Evolutionary conservation across 2,797 vertebrate genomes (phyloP), one percentile per base, ranked within the genome.

Genomic region (Poecilia velifera): DNA sequence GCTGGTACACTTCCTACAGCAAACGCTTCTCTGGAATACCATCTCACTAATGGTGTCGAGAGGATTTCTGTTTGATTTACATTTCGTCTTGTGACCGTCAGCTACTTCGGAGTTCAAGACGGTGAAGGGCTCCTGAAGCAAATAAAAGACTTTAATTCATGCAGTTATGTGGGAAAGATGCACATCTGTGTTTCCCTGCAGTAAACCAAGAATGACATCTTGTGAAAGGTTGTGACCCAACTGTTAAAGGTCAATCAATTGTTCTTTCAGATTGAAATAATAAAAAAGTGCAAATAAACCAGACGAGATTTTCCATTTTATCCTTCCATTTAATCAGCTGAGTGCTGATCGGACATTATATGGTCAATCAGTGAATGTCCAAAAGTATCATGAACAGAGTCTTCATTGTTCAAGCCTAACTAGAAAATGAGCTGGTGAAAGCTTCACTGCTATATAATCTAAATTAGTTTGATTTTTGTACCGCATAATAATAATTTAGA

Each of bases 281-380:
- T 12, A 22, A 20, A 51, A 72, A 53, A 78, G 39, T 16, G 28
- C 43, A 43, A 81, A 79, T 3, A 41, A 74, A 16, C 31, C 12
- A 13, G 76, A 74, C 36, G 49, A 55, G 43, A 53, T 77, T 81
- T 79, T 77, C 0, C 28, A 41, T 84, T 79, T 39, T 3, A 66
- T 51, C 49, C 49, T 51, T 51, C 49, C 25, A 51, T 14, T 36
- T 9, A 45, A 45, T 45, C 43, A 45, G 28, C 8, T 78, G 10
- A 31, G 36, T 34, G 41, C 46, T 71, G 73, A 51, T 74, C n/a
- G 18, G 71, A 41, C 41, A 41, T 66, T 71, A 55, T 14, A 14
- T 14, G n/a, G 25, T 22, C 16, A 14, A 31, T 74, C 13, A 51
- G 34, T 25, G 4, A 36, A 1, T 28, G 39, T 18, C 2, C 7